Evolutionary conservation across 2,888 invertebrate genomes (phyloP), one percentile per base, ranked within the genome.

Genomic region (Ceraclea dissimilis): DNA sequence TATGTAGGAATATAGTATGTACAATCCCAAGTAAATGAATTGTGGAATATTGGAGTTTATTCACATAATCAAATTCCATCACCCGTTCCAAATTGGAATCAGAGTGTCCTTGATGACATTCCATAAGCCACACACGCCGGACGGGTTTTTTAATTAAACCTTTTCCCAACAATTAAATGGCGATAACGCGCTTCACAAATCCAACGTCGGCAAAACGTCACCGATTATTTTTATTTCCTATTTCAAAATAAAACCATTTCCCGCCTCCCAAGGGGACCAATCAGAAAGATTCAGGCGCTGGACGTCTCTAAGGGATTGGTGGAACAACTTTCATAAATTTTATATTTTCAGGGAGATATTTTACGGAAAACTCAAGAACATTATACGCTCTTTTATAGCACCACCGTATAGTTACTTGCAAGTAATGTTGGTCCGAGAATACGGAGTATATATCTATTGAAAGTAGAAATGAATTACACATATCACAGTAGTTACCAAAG

Each of bases 151-250:
- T 60, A 57, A 60, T 57, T 60, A 57, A 57, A 60, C 49, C 49
- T 50, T 49, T 54, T 49, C 44, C 50, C 51, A 51, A 51, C 54
- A 60, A 60, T 60, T 57, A 57, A 60, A 60, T 52, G 52, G 53
- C 57, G 57, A 57, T 60, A 60, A 57, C 57, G 22, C 39, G n/a
- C 48, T 39, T 49, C 51, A 21, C 31, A 49, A 49, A 33, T 39
- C 59, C 59, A 56, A 56, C 52, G 59, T 56, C 54, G 8, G 13
- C 39, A 54, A 59, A 59, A 59, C 50, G 59, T 59, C 54, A 52
- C 54, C 51, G 44, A 54, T 58, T 53, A 58, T 58, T 52, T 54
- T 58, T 52, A 54, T 54, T 49, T 50, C 48, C 51, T 39, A 26
- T 33, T 46, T 18, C 50, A 46, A 31, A 51, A 48, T 39, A 13